Evolutionary conservation across 2,113 vertebrate species (phyloP), one percentile per base, ranked within the genome.

Genomic region (Synodontis membranacea): DNA sequence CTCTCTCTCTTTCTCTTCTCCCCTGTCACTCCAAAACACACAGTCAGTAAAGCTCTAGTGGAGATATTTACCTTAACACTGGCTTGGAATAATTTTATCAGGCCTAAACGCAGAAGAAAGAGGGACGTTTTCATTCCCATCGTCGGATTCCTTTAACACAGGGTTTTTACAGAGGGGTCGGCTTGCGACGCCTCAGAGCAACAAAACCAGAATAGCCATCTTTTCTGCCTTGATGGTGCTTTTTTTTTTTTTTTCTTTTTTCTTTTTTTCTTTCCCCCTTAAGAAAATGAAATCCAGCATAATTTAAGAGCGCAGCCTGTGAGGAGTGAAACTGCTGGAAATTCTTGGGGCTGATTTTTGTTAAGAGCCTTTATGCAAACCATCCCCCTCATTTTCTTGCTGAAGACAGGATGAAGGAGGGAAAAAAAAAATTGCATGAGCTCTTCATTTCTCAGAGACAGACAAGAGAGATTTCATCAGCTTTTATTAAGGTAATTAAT

Each of bases 21-120:
- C 68, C 56, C 76, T 79, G 72, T 80, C 58, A 46, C 81, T 89
- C 75, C 72, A 80, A 85, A 89, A 86, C 58, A 91, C 84, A 92
- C 86, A 90, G 89, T 84, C 89, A 89, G 90, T 91, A 88, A 90
- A 92, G 78, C 90, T 90, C 89, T 91, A 87, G 89, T 92, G 83
- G 91, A 93, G 91, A 94, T 95, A 95, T 95, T 95, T 96, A 96
- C 95, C 95, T 95, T 94, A 91, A 90, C 90, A 93, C 92, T 94
- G 93, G 91, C 93, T 89, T 93, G 94, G 91, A 92, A 94, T 88
- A 92, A 90, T 93, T 93, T 92, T 88, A 95, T 93, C 93, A 94
- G 95, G 94, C 95, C 95, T 95, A 95, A 92, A 94, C 90, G 91
- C 91, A 92, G 92, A 90, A 91, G 90, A 91, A 94, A 92, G 88